phyloP scores from a whole-genome alignment of 2,797 vertebrate species.

The Coendou prehensilis region DNA sequence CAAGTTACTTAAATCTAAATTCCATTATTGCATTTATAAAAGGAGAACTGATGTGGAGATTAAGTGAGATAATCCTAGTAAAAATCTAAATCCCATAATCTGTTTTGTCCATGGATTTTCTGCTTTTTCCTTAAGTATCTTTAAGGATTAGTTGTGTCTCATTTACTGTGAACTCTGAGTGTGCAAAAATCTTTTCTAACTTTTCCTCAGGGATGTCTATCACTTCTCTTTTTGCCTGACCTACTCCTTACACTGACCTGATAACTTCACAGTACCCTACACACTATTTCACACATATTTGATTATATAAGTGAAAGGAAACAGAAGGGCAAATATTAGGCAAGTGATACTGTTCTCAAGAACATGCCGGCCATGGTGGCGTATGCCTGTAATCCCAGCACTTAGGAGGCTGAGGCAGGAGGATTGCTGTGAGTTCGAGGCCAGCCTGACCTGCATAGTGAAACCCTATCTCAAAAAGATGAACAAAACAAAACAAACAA shows the following conservation, averaged over 20 bases:
- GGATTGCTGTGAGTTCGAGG: neutral
- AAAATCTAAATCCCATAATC: neutral
- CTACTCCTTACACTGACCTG: neutral
- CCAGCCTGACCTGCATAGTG: too few relatives aligned
- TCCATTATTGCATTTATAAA: neutral
- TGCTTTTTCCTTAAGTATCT: neutral
- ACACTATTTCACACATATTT: neutral
- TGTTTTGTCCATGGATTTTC: neutral
- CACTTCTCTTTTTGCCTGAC: neutral
- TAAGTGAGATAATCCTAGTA: neutral
- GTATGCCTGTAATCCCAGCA: neutral
- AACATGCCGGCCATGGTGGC: neutral
- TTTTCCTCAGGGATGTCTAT: neutral
- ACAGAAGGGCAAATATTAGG: neutral
- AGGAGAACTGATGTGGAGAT: neutral
- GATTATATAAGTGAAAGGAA: too few relatives aligned
- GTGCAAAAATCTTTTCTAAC: neutral
- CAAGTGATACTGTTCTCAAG: neutral
- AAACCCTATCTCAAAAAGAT: neutral
- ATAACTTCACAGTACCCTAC: neutral
- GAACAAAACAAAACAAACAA: too few relatives aligned
- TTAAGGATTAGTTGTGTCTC: neutral
- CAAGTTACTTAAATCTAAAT: neutral
- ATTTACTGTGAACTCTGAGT: neutral
- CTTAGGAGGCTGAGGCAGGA: neutral